Evolutionary conservation across 2,888 invertebrate species (phyloP), one percentile per base, ranked within the genome.

Genomic region (Meteorus cinctellus): DNA sequence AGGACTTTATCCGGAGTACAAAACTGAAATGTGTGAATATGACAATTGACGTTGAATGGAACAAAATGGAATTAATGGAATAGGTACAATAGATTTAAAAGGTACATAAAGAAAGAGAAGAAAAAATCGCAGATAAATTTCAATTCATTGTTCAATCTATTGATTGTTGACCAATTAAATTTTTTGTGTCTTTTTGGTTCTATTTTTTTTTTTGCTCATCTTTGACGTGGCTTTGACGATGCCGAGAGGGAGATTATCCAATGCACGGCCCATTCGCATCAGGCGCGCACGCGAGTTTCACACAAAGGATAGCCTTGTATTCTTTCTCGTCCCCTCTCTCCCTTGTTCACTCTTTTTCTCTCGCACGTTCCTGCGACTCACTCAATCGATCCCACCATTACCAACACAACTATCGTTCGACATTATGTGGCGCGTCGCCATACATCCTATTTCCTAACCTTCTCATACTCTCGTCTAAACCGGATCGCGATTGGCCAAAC

Each of bases 281-380:
- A 74, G 69, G 77, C 78, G 77, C 79, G 81, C 77, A 77, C 81
- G 81, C 84, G 84, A 84, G 86, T 88, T 88, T 88, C 84, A 87
- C 87, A 89, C 88, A 89, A 89, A 89, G 88, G 85, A 87, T 87
- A 87, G 87, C 89, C 89, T 88, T 88, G 87, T 87, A 82, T 76
- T 79, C 66, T 72, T 66, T 75, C 75, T 66, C 76, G 66, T 77
- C 67, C 72, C 63, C 67, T 73, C 68, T 62, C 65, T 59, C 71
- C 60, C 68, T 34, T 73, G 29, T 69, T 63, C 62, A 24, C 67
- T 41, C 36, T 55, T 36, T 6, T 27, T 36, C n/a, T 67, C 36
- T 41, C 79, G 77, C 31, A 8, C 45, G 16, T 12, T 51, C 24
- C 10, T n/a, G 31, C 55, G 8, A n/a, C 66, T 36, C 59, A 60